A percentile compares a stretch with the other conserved stretches of the same genome.
Evolutionary conservation across 2,888 invertebrate species (phyloP).

Genomic region (Amorpha juglandis): DNA sequence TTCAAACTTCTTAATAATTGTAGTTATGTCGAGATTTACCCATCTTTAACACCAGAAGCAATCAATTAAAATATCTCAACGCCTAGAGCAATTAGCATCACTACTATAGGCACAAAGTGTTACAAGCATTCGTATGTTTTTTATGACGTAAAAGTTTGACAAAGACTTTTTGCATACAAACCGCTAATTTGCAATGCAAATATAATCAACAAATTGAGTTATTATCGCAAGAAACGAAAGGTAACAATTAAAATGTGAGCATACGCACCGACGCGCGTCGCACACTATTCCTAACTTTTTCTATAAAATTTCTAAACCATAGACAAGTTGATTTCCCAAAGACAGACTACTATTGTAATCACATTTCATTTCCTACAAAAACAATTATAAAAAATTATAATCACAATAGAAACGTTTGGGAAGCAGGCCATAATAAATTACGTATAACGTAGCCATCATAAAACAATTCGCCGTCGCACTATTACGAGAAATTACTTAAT

Average conservation of each 20-base stretch:
- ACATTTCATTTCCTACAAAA: constrained; percentile 49
- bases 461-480: constrained; percentile 23
- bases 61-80: constrained; percentile 14
- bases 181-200: constrained; percentile 42
- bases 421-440: constrained; percentile 47
- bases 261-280: constrained; percentile 41
- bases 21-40: background rate
- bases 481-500: constrained; percentile 34
- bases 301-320: constrained; percentile 55
- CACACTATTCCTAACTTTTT: constrained; percentile 57
- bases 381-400: constrained; percentile 33
- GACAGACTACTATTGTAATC: constrained; percentile 29
- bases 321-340: constrained; percentile 39
- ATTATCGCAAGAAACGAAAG: constrained; percentile 56
- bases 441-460: constrained; percentile 25
- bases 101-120: background rate
- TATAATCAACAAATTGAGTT: constrained; percentile 51
- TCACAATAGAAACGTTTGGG: constrained; percentile 42
- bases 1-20: background rate
- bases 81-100: background rate
- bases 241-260: constrained; percentile 55
- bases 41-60: constrained; percentile 16
- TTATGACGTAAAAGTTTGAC: constrained; percentile 23
- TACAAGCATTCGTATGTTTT: background rate
- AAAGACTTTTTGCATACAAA: constrained; percentile 21